Percentiles rank a stretch among this genome's conserved stretches.
These are phyloP conservation scores for Pseudomugil tenellus DNA, from an alignment of 2,797 vertebrate genomes.

Conservation along the genomic window DNA sequence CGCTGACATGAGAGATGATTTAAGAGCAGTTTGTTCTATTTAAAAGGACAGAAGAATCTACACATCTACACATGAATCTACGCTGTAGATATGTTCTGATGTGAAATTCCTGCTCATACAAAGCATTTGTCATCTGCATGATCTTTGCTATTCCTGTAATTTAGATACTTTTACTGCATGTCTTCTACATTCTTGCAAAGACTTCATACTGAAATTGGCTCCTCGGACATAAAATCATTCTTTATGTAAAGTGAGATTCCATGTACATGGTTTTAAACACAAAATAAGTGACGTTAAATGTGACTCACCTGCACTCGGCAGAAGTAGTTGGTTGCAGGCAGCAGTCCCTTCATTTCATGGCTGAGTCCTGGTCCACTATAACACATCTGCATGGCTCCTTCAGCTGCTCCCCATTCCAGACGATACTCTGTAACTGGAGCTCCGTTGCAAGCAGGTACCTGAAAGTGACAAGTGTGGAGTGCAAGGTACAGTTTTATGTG, in stretches of 20 bases:
- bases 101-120: background rate
- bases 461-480: conserved; percentile 20
- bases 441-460: conserved; percentile 91
- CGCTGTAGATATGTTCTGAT: background rate
- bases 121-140: background rate
- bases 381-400: conserved; percentile 92
- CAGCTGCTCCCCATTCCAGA: conserved; percentile 94
- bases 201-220: background rate
- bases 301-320: conserved; percentile 90
- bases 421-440: conserved; percentile 91
- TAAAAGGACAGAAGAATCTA: background rate
- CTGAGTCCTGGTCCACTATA: conserved; percentile 88
- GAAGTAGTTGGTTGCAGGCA: conserved; percentile 93
- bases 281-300: background rate
- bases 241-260: background rate
- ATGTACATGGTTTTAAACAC: background rate
- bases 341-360: conserved; percentile 93
- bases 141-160: background rate
- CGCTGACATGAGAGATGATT: background rate
- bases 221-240: background rate
- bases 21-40: background rate
- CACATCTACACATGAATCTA: background rate
- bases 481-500: background rate
- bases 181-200: background rate
- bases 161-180: background rate